A percentile compares a stretch with the other conserved stretches of the same genome.
Evolutionary conservation across 2,888 invertebrate genomes (phyloP).

Genomic region (Thecocarcelia acutangulata): DNA sequence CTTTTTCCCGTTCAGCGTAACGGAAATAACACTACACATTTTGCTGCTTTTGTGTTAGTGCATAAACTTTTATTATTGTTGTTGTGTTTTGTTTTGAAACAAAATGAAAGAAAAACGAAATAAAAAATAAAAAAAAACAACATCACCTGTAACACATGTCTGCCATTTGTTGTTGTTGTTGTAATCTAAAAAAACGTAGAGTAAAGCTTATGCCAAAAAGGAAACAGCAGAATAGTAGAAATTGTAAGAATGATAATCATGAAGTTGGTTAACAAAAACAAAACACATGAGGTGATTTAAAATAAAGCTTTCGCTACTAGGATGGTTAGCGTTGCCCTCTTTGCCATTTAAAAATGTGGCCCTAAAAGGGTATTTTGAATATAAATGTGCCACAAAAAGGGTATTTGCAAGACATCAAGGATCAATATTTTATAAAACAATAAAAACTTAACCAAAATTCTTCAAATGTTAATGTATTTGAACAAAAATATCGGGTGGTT

Average conservation of each 20-base stretch:
- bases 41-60: neutral
- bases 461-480: too few relatives aligned
- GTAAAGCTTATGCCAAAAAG: slow-evolving; percentile 29
- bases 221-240: slow-evolving; percentile 7
- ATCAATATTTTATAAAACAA: too few relatives aligned
- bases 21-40: slow-evolving; percentile 34
- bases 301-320: slow-evolving; percentile 31
- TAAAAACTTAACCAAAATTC: too few relatives aligned
- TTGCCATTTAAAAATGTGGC: too few relatives aligned
- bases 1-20: slow-evolving; percentile 15
- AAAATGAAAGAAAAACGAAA: slow-evolving; percentile 4
- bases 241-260: slow-evolving; percentile 33
- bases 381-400: too few relatives aligned
- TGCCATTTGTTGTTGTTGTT: slow-evolving; percentile 25
- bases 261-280: slow-evolving; percentile 30
- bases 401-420: too few relatives aligned
- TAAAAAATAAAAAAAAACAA: slow-evolving; percentile 27
- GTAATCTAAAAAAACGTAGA: slow-evolving; percentile 12
- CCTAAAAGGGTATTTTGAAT: too few relatives aligned
- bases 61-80: neutral
- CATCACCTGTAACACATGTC: slow-evolving; percentile 67
- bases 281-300: slow-evolving; percentile 34
- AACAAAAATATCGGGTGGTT: too few relatives aligned
- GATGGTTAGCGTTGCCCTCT: too few relatives aligned
- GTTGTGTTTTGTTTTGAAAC: slow-evolving; percentile 8